phyloP scores from a whole-genome alignment of 2,888 invertebrate genomes.

The Lepidochrysops patricia region DNA sequence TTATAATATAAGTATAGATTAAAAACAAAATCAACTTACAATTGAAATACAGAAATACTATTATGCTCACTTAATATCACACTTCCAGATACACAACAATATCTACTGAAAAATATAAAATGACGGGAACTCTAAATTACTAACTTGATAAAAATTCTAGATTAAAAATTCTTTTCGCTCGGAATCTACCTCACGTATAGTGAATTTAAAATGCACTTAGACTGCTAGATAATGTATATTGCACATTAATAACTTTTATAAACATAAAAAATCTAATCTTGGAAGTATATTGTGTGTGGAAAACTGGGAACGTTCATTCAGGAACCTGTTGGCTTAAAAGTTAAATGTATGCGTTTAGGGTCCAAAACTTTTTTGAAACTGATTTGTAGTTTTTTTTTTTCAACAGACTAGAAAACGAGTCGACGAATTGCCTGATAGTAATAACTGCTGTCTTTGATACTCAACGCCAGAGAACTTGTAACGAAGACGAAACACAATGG shows the following conservation, averaged over 20 bases:
- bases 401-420: neutral
- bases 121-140: constrained; percentile 1
- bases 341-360: too few relatives aligned
- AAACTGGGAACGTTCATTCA: neutral
- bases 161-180: constrained; percentile 46
- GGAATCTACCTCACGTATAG: constrained; percentile 33
- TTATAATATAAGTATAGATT: too few relatives aligned
- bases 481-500: too few relatives aligned
- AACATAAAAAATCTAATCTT: neutral
- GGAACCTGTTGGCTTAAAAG: neutral
- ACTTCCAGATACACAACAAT: neutral
- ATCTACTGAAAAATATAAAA: neutral
- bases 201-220: constrained; percentile 36
- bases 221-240: constrained; percentile 8
- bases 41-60: too few relatives aligned
- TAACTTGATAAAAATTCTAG: constrained; percentile 29
- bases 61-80: too few relatives aligned
- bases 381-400: too few relatives aligned
- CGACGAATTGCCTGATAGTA: too few relatives aligned
- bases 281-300: neutral
- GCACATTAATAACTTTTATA: neutral
- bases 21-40: too few relatives aligned
- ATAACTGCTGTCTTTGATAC: too few relatives aligned
- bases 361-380: too few relatives aligned
- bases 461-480: too few relatives aligned